Evolutionary conservation across 2,113 vertebrate genomes (phyloP), one percentile per base, ranked within the genome.

Genomic region (Mus pahari): DNA sequence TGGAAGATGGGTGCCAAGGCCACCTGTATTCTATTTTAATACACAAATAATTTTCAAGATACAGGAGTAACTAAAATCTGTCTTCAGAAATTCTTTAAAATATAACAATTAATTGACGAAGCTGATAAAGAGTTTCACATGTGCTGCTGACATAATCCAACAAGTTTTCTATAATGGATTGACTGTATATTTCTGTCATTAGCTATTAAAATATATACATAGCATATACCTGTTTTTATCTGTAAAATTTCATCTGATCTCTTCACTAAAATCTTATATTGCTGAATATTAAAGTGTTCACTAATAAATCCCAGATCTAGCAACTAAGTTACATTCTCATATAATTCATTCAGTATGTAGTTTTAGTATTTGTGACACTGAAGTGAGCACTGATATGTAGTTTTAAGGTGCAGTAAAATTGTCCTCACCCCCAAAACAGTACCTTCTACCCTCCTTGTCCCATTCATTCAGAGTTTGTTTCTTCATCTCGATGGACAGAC

Each of bases 251-350:
- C 26, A 91, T 66, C 70, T 22, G 84, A 3, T 88, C 5, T 84
- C 16, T 60, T 58, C 24, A 71, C 81, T 24, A 88, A 58, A 68
- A 68, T 93, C 62, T 45, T 0, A 68, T 88, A 79, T 84, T 95
- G 33, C 2, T 95, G 64, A 86, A 62, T 95, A 79, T 74, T 91
- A 73, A 73, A 74, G 2, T 79, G 78, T 89, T 83, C 70, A 91
- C 33, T 84, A 68, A n/a, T 12, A 89, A 78, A 89, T 45, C 64
- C 28, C 0, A 66, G 48, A 20, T 81, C n/a, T 93, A 96, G 31
- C 71, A 91, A 92, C 7, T 28, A 50, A 50, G 42, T n/a, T n/a
- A n/a, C 8, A 48, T 33, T 66, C 20, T 68, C 82, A 39, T 86
- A 90, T 82, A 79, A 73, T 91, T 83, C 19, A 58, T 73, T 97